phyloP scores from a whole-genome alignment of 2,888 invertebrate species.

The Diaperis boleti region DNA sequence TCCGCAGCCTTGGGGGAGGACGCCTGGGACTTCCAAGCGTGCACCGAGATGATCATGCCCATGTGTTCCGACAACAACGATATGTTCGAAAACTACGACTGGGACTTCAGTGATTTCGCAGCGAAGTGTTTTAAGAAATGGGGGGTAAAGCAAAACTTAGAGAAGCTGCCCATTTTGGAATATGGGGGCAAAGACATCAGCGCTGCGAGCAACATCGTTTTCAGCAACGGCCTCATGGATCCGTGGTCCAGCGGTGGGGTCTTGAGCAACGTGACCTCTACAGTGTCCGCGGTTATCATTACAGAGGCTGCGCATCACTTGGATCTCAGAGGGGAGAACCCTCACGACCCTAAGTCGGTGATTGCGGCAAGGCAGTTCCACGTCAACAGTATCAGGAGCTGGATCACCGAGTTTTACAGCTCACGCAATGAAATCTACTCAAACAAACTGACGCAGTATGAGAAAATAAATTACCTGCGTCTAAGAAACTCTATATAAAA shows the following conservation, averaged over 20 bases:
- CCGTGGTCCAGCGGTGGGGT: conserved; percentile 92
- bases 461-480: conserved; percentile 6
- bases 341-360: conserved; percentile 77
- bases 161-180: conserved; percentile 75
- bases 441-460: conserved; percentile 1
- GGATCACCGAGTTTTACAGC: conserved; percentile 63
- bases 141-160: conserved; percentile 74
- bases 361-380: conserved; percentile 74
- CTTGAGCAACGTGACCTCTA: conserved; percentile 74
- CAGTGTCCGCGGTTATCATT: conserved; percentile 78
- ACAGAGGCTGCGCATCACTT: conserved; percentile 89
- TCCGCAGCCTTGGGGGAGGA: conserved; percentile 73
- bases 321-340: conserved; percentile 78
- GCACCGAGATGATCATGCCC: conserved; percentile 98
- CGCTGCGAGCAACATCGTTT: conserved; percentile 78
- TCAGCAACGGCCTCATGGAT: conserved; percentile 88
- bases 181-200: conserved; percentile 86
- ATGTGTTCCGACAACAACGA: conserved; percentile 80
- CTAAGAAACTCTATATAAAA: not conserved
- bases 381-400: conserved; percentile 71
- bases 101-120: conserved; percentile 78
- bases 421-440: conserved; percentile 18
- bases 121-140: conserved; percentile 78
- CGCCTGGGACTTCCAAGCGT: conserved; percentile 89
- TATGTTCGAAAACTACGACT: conserved; percentile 84